Evolutionary conservation across 2,797 vertebrate species (phyloP).

Genomic region (Lacerta bilineata): DNA sequence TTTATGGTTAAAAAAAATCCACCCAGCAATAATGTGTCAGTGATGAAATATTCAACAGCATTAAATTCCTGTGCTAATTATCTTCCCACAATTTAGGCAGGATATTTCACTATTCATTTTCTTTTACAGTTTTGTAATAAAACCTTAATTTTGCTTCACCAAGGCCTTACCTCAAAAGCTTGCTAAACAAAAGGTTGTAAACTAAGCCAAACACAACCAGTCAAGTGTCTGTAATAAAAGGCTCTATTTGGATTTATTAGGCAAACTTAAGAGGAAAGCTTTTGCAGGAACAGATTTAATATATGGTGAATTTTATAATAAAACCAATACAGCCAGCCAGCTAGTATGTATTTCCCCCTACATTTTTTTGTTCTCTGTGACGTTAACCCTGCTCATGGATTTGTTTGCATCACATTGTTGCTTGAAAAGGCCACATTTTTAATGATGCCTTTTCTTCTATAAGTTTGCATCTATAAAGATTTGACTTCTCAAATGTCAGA

Average conservation of each 20-base stretch:
- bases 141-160: conserved; percentile 43
- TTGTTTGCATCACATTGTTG: neutral
- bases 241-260: conserved; percentile 49
- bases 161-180: neutral
- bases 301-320: conserved; percentile 37
- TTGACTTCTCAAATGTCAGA: neutral
- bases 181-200: conserved; percentile 39
- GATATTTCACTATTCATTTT: conserved; percentile 44
- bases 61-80: conserved; percentile 35
- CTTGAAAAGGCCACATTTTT: conserved; percentile 1
- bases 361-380: conserved; percentile 33
- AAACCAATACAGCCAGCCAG: conserved; percentile 43
- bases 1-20: conserved; percentile 7
- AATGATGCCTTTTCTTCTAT: neutral
- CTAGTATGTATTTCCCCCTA: conserved; percentile 34
- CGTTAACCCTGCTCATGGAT: neutral
- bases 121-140: conserved; percentile 46
- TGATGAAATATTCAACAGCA: conserved; percentile 27
- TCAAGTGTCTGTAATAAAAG: conserved; percentile 38
- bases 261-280: conserved; percentile 51
- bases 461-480: neutral
- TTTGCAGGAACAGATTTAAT: conserved; percentile 42
- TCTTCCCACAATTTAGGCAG: conserved; percentile 18
- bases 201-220: conserved; percentile 43
- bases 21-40: neutral